Percentiles rank a stretch among this genome's conserved stretches.
Evolutionary conservation across 2,113 vertebrate species (phyloP).

Genomic region (Proterorhinus semilunaris): DNA sequence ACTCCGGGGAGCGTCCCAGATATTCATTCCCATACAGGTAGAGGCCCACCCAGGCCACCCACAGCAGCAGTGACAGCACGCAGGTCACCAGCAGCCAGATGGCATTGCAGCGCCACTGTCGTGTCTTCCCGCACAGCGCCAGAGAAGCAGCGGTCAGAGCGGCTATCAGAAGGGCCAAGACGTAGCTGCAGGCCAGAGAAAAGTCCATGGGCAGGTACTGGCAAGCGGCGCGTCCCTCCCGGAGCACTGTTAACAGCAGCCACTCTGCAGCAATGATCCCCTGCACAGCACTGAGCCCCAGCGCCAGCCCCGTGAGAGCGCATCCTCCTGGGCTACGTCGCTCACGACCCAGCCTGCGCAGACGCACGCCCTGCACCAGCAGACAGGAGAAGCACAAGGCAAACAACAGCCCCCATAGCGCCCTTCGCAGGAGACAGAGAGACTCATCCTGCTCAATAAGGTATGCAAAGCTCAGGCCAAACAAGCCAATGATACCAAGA

Average conservation of each 20-base stretch:
- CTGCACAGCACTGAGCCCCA: constrained; percentile 89
- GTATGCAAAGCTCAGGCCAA: constrained; percentile 90
- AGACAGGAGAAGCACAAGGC: constrained; percentile 93
- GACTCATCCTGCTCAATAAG: constrained; percentile 89
- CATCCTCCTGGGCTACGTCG: constrained; percentile 86
- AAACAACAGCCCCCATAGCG: constrained; percentile 92
- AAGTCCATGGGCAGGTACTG: constrained; percentile 92
- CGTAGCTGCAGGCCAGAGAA: constrained; percentile 87
- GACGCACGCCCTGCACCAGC: constrained; percentile 87
- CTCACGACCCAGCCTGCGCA: constrained; percentile 83
- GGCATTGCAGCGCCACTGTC: constrained; percentile 89
- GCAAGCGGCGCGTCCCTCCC: constrained; percentile 86
- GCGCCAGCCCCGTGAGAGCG: constrained; percentile 81
- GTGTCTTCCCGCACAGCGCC: constrained; percentile 89
- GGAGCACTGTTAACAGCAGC: constrained; percentile 88
- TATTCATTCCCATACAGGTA: constrained; percentile 88
- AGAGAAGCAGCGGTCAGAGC: constrained; percentile 81
- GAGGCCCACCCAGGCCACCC: constrained; percentile 94
- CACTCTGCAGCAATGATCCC: constrained; percentile 92
- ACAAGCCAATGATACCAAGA: constrained; percentile 87
- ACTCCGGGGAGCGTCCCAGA: constrained; percentile 80
- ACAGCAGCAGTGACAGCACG: constrained; percentile 87
- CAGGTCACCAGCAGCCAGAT: constrained; percentile 86
- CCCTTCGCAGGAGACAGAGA: constrained; percentile 85
- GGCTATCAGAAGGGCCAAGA: constrained; percentile 84